Evolutionary conservation across 2,888 invertebrate species (phyloP), one percentile per base, ranked within the genome.

Genomic region (Leptogaster cylindrica): DNA sequence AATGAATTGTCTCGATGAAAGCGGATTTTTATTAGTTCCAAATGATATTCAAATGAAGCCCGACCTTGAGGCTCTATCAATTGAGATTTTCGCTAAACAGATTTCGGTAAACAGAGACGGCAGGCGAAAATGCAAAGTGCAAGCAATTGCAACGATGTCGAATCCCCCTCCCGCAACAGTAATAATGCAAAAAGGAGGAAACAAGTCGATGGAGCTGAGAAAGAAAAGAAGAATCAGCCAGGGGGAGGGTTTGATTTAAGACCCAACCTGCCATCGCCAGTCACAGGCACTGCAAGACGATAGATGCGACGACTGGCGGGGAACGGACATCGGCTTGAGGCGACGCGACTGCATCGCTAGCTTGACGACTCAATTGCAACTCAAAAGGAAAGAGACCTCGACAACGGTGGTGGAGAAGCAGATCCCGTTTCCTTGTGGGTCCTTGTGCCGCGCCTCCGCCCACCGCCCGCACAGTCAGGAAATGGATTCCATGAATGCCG

Each of bases 241-340:
- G 55, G 28, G 73, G 76, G 75, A 74, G 75, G 75, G 74, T 70
- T 74, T 73, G 74, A 73, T 74, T 74, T 74, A 75, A 76, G 75
- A 74, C 75, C 74, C 75, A 74, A 75, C 75, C 76, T 75, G 74
- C 74, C 73, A 73, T 72, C 73, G 72, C 73, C 71, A 70, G 67
- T 48, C 52, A n/a, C n/a, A n/a, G 36, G 51, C 28, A 44, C 61
- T 41, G 33, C 46, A 33, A 31, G 20, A 33, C 64, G 28, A 46
- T 18, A 20, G 18, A 8, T 12, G 51, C 14, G 28, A 28, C 51
- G 27, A 16, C 51, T 12, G 25, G 14, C 16, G 51, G 51, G 7
- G 51, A 16, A 27, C 20, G 6, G 25, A 25, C 48, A n/a, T n/a
- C n/a, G n/a, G n/a, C n/a, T n/a, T n/a, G n/a, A n/a, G 28, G 27